A percentile compares a stretch with the other conserved stretches of the same genome.
Conservation (phyloP, 2,113 vertebrate species). For the Murina feae region DNA sequence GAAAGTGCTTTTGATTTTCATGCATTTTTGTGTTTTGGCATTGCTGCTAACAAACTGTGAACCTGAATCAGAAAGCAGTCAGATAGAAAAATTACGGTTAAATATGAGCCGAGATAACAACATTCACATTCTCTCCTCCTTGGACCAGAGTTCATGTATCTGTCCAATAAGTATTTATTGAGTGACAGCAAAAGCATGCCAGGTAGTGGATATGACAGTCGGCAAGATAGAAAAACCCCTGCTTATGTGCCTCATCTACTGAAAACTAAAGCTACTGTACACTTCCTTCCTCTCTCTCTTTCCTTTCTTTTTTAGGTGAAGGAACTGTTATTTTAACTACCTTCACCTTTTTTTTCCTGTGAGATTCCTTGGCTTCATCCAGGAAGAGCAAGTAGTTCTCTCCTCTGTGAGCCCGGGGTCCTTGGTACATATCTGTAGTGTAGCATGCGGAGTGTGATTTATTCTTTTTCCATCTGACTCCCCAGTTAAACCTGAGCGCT, state of each 20-base stretch:
- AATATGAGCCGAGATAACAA: background rate
- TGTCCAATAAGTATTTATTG: background rate
- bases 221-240: background rate
- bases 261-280: accelerated
- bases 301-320: background rate
- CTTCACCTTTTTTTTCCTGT: background rate
- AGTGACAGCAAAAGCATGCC: background rate
- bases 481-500: background rate
- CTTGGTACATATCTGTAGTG: too few species aligned
- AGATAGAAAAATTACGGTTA: conserved; percentile 4
- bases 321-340: background rate
- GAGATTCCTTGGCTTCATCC: background rate
- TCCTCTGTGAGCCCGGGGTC: background rate
- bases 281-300: background rate
- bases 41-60: background rate
- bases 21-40: background rate
- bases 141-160: background rate
- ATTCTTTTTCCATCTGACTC: background rate
- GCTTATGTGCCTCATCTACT: background rate
- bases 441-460: background rate
- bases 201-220: too few species aligned
- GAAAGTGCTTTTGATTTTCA: conserved; percentile 21
- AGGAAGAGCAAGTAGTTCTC: background rate
- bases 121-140: background rate
- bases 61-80: background rate